Evolutionary conservation across 1,140 invertebrate species (phyloP).

Genomic region (Brachionus manjavacas): DNA sequence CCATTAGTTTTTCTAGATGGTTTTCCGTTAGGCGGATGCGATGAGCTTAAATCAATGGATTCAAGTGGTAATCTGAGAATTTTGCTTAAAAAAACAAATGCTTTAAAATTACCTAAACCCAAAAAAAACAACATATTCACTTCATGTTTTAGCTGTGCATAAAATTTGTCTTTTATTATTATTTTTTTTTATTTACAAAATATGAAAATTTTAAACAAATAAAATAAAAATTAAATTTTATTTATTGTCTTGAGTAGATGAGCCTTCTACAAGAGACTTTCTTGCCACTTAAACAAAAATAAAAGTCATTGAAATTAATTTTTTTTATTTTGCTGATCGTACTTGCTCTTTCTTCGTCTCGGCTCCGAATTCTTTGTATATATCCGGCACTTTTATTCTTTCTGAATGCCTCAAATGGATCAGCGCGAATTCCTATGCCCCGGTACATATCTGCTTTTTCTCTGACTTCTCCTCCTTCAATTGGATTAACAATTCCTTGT

Average conservation of each 20-base stretch:
- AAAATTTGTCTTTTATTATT: slow-evolving; percentile 4
- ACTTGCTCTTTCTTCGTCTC: slow-evolving; percentile 11
- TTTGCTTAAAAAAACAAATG: neutral
- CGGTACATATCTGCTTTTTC: slow-evolving; percentile 84
- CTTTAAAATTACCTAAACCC: neutral
- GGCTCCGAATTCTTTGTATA: neutral
- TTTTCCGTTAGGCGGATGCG: neutral
- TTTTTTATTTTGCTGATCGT: neutral
- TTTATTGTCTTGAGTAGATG: neutral
- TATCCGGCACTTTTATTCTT: slow-evolving; percentile 80
- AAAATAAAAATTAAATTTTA: slow-evolving; percentile 32
- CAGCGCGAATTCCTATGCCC: slow-evolving; percentile 79
- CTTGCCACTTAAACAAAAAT: neutral
- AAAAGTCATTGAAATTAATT: neutral
- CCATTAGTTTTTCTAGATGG: neutral
- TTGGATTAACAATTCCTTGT: slow-evolving; percentile 88
- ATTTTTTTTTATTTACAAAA: neutral
- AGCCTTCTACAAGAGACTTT: neutral
- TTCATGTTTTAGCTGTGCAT: neutral
- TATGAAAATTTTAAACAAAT: neutral
- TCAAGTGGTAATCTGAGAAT: slow-evolving; percentile 18
- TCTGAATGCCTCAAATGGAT: slow-evolving; percentile 92
- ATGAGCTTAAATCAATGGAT: neutral
- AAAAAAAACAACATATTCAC: neutral
- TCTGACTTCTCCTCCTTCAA: slow-evolving; percentile 82